Conservation (phyloP, 2,797 vertebrate species). For the Cryptoprocta ferox region DNA sequence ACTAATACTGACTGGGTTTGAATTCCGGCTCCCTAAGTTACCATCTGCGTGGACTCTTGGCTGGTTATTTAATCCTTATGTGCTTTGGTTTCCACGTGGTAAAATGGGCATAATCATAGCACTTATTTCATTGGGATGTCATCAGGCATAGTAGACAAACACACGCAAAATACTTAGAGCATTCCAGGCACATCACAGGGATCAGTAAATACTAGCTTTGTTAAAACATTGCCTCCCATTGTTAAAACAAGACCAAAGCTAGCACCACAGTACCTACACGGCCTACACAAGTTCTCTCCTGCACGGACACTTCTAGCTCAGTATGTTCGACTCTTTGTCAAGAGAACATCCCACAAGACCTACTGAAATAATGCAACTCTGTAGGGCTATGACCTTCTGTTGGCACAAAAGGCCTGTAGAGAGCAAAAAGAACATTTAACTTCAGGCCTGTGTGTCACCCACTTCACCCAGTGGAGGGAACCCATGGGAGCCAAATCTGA, state of each 20-base stretch:
- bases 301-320: neutral
- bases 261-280: neutral
- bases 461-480: neutral
- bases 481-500: neutral
- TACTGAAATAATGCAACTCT: neutral
- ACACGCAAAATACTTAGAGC: neutral
- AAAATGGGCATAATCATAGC: neutral
- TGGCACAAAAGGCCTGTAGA: neutral
- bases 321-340: neutral
- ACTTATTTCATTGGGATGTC: neutral
- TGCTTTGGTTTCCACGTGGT: neutral
- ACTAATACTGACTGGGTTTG: neutral
- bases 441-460: neutral
- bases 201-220: neutral
- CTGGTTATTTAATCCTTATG: neutral
- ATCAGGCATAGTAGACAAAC: neutral
- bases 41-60: neutral
- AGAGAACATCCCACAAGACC: neutral
- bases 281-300: constrained; percentile 6
- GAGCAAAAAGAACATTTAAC: neutral
- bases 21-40: neutral
- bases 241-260: neutral
- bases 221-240: neutral
- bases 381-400: neutral
- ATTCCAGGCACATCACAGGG: neutral